Conservation (phyloP, 2,113 vertebrate species). For the Sinocyclocheilus anophthalmus region DNA sequence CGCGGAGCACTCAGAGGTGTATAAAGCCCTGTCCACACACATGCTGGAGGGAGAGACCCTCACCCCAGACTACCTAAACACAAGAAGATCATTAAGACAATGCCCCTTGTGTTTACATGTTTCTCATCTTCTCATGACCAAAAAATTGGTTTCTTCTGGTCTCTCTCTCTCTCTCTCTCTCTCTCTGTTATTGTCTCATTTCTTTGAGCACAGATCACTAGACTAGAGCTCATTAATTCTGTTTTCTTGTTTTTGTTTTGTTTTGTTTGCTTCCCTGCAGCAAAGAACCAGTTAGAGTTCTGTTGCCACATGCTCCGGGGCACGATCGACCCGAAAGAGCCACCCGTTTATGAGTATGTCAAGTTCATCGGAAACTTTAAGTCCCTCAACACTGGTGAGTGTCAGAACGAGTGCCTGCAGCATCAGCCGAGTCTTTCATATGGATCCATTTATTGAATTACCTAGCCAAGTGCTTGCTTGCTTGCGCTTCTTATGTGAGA, state of each 20-base stretch:
- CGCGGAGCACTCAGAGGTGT: conserved; percentile 95
- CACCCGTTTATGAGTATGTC: conserved; percentile 93
- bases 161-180: background rate
- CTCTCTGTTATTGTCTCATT: conserved; percentile 4
- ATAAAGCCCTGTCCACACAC: conserved; percentile 92
- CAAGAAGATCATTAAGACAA: no score
- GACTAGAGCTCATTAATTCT: background rate
- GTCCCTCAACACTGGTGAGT: conserved; percentile 92
- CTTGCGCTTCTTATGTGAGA: background rate
- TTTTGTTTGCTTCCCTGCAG: conserved; percentile 70
- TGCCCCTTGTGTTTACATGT: no score
- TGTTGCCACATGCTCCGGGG: conserved; percentile 98
- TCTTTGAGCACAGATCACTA: background rate
- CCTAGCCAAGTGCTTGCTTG: conserved; percentile 24
- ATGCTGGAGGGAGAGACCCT: conserved; percentile 88
- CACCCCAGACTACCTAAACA: conserved; percentile 92
- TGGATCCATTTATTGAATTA: conserved; percentile 21
- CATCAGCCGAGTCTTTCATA: conserved; percentile 8
- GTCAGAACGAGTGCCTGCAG: background rate
- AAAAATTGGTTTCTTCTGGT: background rate
- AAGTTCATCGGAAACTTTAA: conserved; percentile 99
- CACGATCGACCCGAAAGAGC: conserved; percentile 91
- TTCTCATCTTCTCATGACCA: background rate
- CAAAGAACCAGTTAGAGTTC: conserved; percentile 97
- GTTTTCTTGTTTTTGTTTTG: conserved; percentile 13